phyloP scores from a whole-genome alignment of 2,797 vertebrate species.

The Eptatretus atami region DNA sequence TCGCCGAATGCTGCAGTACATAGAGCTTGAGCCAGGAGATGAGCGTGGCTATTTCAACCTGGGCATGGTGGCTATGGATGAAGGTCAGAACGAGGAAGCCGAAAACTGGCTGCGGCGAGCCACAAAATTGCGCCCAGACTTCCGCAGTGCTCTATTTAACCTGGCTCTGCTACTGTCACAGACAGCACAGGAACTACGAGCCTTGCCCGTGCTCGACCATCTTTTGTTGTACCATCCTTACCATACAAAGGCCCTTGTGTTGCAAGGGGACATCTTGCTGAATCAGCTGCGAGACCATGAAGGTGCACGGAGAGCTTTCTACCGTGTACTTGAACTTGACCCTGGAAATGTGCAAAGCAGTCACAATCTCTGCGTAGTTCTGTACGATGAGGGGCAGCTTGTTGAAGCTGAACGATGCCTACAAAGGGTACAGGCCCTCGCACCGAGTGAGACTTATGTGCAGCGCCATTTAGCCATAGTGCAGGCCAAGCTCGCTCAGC shows the following conservation, averaged over 20 bases:
- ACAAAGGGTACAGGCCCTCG: slow-evolving; percentile 49
- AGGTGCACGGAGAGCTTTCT: slow-evolving; percentile 58
- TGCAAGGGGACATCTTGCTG: slow-evolving; percentile 95
- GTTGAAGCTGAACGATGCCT: slow-evolving; percentile 48
- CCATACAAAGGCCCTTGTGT: slow-evolving; percentile 75
- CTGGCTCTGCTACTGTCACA: slow-evolving; percentile 75
- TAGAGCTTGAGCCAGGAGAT: slow-evolving; percentile 60
- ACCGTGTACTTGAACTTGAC: slow-evolving; percentile 51
- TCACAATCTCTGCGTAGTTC: slow-evolving; percentile 85
- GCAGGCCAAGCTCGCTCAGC: slow-evolving; percentile 39
- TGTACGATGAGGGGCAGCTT: slow-evolving; percentile 72
- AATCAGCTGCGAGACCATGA: slow-evolving; percentile 75
- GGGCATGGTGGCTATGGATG: slow-evolving; percentile 94
- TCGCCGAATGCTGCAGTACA: slow-evolving; percentile 48
- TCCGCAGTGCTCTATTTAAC: slow-evolving; percentile 83
- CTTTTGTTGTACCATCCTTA: slow-evolving; percentile 51
- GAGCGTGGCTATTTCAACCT: slow-evolving; percentile 94
- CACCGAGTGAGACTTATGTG: slow-evolving; percentile 74
- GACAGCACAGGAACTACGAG: slow-evolving; percentile 43
- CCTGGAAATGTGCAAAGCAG: slow-evolving; percentile 81
- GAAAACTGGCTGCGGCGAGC: slow-evolving; percentile 86
- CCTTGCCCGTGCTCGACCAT: slow-evolving; percentile 50
- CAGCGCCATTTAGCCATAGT: slow-evolving; percentile 64
- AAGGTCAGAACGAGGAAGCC: slow-evolving; percentile 40
- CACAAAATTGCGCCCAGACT: slow-evolving; percentile 43